Conservation (phyloP, 2,113 vertebrate species). For the Gallinago jamesoni region DNA sequence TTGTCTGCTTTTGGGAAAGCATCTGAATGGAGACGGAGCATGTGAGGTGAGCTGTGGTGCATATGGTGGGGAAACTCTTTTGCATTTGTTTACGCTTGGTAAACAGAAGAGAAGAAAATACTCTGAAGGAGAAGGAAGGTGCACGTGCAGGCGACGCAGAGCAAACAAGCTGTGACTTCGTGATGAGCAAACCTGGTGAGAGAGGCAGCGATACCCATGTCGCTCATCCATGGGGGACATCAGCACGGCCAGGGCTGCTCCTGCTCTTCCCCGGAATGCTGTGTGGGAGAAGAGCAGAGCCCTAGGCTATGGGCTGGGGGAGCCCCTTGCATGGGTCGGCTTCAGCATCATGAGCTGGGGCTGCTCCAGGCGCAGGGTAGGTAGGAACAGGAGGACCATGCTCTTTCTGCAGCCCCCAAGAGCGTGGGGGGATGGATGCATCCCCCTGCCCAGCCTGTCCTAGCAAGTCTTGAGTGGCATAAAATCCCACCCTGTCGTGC, state of each 20-base stretch:
- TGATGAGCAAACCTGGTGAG: neutral
- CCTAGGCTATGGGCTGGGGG: accelerated
- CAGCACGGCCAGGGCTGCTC: neutral
- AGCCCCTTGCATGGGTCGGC: neutral
- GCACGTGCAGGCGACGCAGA: accelerated
- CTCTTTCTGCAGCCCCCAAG: neutral
- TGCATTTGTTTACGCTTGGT: neutral
- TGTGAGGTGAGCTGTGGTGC: neutral
- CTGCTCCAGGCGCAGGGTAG: neutral
- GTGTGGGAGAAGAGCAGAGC: neutral
- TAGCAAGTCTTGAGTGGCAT: no score
- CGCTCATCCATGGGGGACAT: accelerated
- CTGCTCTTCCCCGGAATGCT: neutral
- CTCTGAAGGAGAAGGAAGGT: neutral
- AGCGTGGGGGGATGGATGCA: accelerated
- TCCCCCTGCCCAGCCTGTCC: neutral
- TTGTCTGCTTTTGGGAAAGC: neutral
- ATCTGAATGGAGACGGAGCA: neutral
- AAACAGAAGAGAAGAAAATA: neutral
- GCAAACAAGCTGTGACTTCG: accelerated
- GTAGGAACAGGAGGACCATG: neutral
- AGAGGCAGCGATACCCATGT: accelerated
- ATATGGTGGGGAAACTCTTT: neutral
- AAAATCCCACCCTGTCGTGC: accelerated
- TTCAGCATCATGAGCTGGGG: neutral